Evolutionary conservation across 2,888 invertebrate species (phyloP).

Genomic region (Trissonchulus sp.): DNA sequence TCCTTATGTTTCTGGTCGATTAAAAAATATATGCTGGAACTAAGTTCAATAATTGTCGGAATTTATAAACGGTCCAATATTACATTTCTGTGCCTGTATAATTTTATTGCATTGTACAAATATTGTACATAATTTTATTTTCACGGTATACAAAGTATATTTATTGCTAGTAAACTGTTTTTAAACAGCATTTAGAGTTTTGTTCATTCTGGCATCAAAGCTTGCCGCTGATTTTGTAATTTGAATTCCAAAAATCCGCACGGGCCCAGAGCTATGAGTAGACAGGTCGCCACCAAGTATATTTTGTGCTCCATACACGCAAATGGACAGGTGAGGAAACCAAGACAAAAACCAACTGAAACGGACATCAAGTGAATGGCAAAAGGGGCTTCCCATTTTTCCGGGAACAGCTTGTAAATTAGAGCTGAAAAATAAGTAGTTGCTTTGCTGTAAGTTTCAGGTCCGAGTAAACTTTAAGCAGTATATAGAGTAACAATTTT

Average conservation of each 20-base stretch:
- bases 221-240: background rate
- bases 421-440: conserved; percentile 8
- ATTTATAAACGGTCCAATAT: too few relatives aligned
- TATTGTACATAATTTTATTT: too few relatives aligned
- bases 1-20: too few relatives aligned
- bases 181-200: background rate
- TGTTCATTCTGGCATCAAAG: background rate
- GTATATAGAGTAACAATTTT: too few relatives aligned
- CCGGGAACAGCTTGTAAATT: conserved; percentile 20
- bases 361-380: conserved; percentile 10
- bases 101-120: too few relatives aligned
- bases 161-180: too few relatives aligned
- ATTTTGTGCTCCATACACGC: conserved; percentile 26
- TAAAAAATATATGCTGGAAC: too few relatives aligned
- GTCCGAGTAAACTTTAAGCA: too few relatives aligned
- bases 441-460: too few relatives aligned
- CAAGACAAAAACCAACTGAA: background rate
- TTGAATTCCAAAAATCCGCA: conserved; percentile 13
- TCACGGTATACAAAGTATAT: too few relatives aligned
- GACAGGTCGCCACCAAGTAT: conserved; percentile 2
- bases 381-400: conserved; percentile 26
- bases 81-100: too few relatives aligned
- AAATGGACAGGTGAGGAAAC: conserved; percentile 19
- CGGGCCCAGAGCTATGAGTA: conserved; percentile 9
- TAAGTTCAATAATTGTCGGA: too few relatives aligned